phyloP scores from a whole-genome alignment of 2,113 vertebrate species.

The Pseudorectes ferrugineus region DNA sequence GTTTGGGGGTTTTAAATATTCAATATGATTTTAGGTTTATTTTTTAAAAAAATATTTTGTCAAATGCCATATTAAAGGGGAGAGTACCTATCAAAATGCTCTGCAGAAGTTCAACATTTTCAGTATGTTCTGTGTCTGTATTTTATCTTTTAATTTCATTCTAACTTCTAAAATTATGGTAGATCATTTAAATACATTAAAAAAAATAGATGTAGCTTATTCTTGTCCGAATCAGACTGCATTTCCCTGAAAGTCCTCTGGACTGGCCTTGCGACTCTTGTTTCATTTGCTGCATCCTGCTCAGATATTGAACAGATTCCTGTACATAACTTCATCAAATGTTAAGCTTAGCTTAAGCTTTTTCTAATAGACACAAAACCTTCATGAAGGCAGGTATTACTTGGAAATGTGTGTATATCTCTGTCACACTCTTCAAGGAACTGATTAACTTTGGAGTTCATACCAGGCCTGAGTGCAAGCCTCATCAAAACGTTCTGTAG shows the following conservation, averaged over 20 bases:
- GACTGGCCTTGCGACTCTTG: background rate
- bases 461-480: background rate
- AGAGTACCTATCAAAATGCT: background rate
- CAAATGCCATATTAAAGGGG: background rate
- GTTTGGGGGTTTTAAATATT: accelerated
- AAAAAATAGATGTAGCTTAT: background rate
- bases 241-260: background rate
- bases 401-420: background rate
- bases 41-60: background rate
- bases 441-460: background rate
- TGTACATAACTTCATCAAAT: background rate
- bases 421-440: background rate
- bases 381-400: background rate
- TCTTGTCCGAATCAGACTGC: background rate
- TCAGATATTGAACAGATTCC: background rate
- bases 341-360: background rate
- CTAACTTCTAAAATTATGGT: background rate
- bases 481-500: background rate
- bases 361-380: background rate
- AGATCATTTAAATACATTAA: background rate
- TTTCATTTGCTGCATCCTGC: background rate
- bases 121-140: background rate
- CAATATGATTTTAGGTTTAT: background rate
- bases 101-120: background rate
- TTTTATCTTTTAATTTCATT: background rate